Evolutionary conservation across 2,888 invertebrate genomes (phyloP), one percentile per base, ranked within the genome.

Genomic region (Himalopsyche tibetana): DNA sequence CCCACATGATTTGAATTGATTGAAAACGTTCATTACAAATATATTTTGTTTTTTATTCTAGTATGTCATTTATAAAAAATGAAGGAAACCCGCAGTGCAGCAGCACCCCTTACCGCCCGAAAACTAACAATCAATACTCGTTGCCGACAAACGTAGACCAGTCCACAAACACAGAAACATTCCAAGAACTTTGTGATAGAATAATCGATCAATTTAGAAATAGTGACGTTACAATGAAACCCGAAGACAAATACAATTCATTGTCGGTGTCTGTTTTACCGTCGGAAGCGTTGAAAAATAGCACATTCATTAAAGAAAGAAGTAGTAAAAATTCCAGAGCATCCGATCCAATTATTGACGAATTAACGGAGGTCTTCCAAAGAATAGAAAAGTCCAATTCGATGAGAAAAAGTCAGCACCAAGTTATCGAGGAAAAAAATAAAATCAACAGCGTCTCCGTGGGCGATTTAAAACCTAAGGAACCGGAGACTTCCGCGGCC

Each of bases 121-220:
- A 86, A 81, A 17, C 56, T 2, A 38, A 19, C 38, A 38, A 40
- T 74, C 45, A 83, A 19, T 38, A 11, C 17, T 36, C 40, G 15
- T 19, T 6, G 69, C 51, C 82, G 19, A 38, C 36, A 4, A 56
- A 63, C 6, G 56, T 84, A 8, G 86, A 89, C 55, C 87, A 88
- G 82, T 84, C 86, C 12, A 93, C 93, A 0, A 93, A 93, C 89
- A 93, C 93, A 1, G 89, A 88, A 69, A 91, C 91, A 88, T 92
- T 93, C 9, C 93, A 93, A 86, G 92, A 93, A 8, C 93, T 92
- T 85, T 93, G 93, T 45, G 90, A 91, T 87, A 92, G 92, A 5
- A 89, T 93, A 36, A 92, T 93, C 2, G 81, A 84, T 51, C 74
- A 83, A 69, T n/a, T 82, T 9, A 28, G 55, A 42, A 81, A 83